phyloP scores from a whole-genome alignment of 2,113 vertebrate genomes.

The Salvelinus namaycush region DNA sequence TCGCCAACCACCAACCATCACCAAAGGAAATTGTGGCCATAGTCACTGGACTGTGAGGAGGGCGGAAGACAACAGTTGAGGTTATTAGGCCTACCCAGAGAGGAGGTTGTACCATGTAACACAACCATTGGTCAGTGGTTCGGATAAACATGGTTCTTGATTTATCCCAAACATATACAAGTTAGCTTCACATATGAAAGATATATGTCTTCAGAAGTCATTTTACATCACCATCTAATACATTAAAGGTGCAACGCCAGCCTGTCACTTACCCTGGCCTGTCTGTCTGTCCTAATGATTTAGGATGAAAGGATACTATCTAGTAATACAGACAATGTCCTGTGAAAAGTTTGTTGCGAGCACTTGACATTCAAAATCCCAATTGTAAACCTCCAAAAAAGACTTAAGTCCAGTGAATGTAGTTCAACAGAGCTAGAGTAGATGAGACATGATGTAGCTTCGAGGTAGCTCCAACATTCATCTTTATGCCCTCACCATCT shows the following conservation, averaged over 20 bases:
- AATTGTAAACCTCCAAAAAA: too few relatives aligned
- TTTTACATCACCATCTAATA: constrained; percentile 65
- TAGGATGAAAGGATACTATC: constrained; percentile 59
- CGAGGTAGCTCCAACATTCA: too few relatives aligned
- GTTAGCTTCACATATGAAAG: background rate
- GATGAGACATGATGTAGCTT: too few relatives aligned
- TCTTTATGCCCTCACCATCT: background rate
- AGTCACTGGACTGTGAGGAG: constrained; percentile 2
- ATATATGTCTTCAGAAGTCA: constrained; percentile 5
- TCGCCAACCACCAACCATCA: constrained; percentile 39
- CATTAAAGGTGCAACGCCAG: constrained; percentile 67
- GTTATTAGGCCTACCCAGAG: too few relatives aligned
- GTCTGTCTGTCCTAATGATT: constrained; percentile 50
- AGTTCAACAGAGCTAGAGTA: too few relatives aligned
- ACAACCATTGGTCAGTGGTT: background rate
- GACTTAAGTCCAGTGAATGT: background rate
- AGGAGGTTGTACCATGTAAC: too few relatives aligned
- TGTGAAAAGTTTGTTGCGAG: background rate
- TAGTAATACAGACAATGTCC: constrained; percentile 43
- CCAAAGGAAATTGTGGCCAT: constrained; percentile 72
- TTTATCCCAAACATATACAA: background rate
- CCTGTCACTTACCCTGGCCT: constrained; percentile 71
- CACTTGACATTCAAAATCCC: background rate
- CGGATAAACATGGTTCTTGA: background rate
- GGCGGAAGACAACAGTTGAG: background rate